These are phyloP conservation scores for Steinernema khuongi DNA, from an alignment of 1,140 invertebrate genomes.

Conservation along the genomic window DNA sequence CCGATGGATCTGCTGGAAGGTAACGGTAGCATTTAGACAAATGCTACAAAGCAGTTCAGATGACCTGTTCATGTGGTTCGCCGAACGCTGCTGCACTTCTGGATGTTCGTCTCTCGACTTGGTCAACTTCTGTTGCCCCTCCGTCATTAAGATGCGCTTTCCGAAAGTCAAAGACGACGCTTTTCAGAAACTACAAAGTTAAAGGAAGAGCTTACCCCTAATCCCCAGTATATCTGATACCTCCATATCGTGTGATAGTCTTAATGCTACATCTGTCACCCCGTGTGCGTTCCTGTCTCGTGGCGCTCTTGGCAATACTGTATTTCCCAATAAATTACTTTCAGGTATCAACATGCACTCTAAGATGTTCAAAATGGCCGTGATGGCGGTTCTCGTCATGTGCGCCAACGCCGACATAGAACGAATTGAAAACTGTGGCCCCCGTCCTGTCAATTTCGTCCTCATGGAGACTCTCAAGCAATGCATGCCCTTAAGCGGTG, in stretches of 20 bases:
- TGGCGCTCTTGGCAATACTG: too few species aligned
- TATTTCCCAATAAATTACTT: too few species aligned
- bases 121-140: background rate
- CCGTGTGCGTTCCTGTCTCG: too few species aligned
- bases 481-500: background rate
- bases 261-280: too few species aligned
- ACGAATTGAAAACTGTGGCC: background rate
- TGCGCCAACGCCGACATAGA: background rate
- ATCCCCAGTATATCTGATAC: background rate
- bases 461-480: background rate
- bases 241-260: background rate
- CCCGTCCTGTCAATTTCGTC: background rate
- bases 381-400: background rate
- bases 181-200: background rate
- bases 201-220: background rate
- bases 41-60: too few species aligned
- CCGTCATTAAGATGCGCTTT: background rate
- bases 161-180: background rate
- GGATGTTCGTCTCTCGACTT: background rate
- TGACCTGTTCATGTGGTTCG: background rate
- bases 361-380: background rate
- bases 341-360: slow-evolving; percentile 2
- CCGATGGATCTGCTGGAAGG: too few species aligned
- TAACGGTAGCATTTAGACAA: too few species aligned
- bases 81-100: background rate